These are phyloP conservation scores for Hippocampus abdominalis DNA, from an alignment of 2,113 vertebrate species.

Conservation along the genomic window DNA sequence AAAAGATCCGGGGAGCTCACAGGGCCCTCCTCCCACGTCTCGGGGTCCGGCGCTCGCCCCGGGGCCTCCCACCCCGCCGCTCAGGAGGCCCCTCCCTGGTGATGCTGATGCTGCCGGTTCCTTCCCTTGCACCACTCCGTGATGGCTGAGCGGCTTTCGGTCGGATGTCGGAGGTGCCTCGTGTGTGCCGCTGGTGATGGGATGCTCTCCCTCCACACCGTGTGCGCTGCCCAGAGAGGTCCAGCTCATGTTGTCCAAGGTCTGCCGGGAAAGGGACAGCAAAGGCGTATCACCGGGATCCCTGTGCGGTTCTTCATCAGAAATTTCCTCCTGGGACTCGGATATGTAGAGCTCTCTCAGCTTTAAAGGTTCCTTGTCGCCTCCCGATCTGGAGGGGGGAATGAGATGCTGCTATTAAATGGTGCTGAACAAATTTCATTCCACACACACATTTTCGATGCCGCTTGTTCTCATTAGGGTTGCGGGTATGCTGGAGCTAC, in stretches of 20 bases:
- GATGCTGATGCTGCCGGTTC: constrained; percentile 65
- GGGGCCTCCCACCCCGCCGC: constrained; percentile 64
- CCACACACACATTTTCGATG: neutral
- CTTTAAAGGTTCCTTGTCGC: neutral
- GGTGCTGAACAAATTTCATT: neutral
- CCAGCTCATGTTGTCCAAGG: constrained; percentile 37
- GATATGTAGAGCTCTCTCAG: constrained; percentile 64
- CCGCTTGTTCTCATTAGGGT: neutral
- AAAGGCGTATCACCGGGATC: neutral
- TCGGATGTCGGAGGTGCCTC: constrained; percentile 49
- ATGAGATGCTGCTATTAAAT: constrained; percentile 31
- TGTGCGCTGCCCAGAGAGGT: constrained; percentile 65
- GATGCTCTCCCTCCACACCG: constrained; percentile 61
- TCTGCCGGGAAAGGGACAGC: constrained; percentile 76
- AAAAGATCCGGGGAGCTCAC: constrained; percentile 82
- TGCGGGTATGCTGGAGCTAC: no score
- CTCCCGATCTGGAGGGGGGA: constrained; percentile 24
- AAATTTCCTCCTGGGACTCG: constrained; percentile 61
- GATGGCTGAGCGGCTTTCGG: constrained; percentile 66
- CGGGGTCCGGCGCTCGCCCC: constrained; percentile 74
- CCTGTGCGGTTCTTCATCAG: neutral
- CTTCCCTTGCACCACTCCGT: constrained; percentile 52
- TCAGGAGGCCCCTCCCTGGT: constrained; percentile 18
- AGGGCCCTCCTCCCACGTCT: constrained; percentile 70
- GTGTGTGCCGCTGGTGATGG: constrained; percentile 42